These are phyloP conservation scores for Coenonympha arcania DNA, from an alignment of 2,888 invertebrate genomes.

Conservation along the genomic window DNA sequence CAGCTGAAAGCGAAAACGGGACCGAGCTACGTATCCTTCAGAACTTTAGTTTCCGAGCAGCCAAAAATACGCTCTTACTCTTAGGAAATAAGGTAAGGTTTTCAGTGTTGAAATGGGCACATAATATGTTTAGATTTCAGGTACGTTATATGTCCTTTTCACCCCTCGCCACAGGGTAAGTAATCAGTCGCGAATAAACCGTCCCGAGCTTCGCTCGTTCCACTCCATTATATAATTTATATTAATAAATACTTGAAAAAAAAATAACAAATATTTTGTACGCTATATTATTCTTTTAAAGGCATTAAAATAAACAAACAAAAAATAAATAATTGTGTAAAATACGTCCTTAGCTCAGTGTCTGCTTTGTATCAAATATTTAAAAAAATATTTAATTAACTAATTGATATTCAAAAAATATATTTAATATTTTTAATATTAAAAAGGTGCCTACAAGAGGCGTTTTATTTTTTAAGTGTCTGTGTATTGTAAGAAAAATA, in stretches of 20 bases:
- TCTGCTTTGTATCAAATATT: constrained; percentile 14
- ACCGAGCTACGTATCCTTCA: constrained; percentile 57
- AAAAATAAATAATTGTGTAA: constrained; percentile 6
- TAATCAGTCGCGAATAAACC: constrained; percentile 68
- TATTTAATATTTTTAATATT: not conserved
- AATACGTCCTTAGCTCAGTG: constrained; percentile 14
- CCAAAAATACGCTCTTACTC: constrained; percentile 26
- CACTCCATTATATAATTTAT: constrained; percentile 33
- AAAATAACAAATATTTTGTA: constrained; percentile 35
- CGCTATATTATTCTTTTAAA: constrained; percentile 22
- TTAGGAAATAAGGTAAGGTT: constrained; percentile 26
- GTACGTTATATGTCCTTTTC: constrained; percentile 59
- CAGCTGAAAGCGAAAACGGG: constrained; percentile 60
- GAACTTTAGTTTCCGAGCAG: constrained; percentile 37
- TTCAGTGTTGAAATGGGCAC: constrained; percentile 26
- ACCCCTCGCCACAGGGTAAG: constrained; percentile 57
- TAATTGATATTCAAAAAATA: constrained; percentile 11
- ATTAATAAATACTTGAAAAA: constrained; percentile 32
- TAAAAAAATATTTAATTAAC: constrained; percentile 3
- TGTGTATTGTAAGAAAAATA: constrained; percentile 34
- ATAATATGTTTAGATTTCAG: constrained; percentile 38
- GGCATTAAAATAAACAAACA: not conserved
- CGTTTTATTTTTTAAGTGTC: constrained; percentile 33
- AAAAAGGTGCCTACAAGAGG: constrained; percentile 16
- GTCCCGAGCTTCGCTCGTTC: constrained; percentile 60